phyloP scores from a whole-genome alignment of 2,113 vertebrate species.

The Drymodes brunneopygia region DNA sequence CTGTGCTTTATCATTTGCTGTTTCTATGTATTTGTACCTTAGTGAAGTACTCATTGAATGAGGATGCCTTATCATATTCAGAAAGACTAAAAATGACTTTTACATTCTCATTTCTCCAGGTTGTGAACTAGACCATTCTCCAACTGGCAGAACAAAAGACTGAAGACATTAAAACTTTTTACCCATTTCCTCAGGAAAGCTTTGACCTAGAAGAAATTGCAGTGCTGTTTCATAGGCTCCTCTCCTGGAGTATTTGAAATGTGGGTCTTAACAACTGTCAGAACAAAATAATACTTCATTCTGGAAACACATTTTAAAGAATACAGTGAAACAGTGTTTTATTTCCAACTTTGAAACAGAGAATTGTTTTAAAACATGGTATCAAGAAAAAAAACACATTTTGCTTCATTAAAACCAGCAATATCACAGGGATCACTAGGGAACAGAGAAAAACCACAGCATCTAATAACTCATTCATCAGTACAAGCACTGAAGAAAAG shows the following conservation, averaged over 20 bases:
- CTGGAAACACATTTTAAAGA: background rate
- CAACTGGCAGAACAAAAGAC: background rate
- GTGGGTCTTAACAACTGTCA: background rate
- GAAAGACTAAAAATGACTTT: background rate
- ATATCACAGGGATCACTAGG: background rate
- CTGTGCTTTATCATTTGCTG: background rate
- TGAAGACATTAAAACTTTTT: background rate
- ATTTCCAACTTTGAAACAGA: background rate
- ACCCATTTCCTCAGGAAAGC: background rate
- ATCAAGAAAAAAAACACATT: background rate
- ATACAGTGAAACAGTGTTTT: background rate
- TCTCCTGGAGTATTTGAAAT: background rate
- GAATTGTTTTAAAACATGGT: background rate
- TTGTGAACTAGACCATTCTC: background rate
- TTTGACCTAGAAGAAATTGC: background rate
- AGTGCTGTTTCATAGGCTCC: background rate
- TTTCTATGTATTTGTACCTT: background rate
- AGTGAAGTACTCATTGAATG: background rate
- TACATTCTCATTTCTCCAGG: background rate
- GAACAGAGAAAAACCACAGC: background rate
- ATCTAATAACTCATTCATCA: background rate
- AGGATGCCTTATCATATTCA: background rate
- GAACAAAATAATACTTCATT: background rate
- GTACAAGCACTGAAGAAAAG: background rate
- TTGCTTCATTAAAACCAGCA: background rate